phyloP scores from a whole-genome alignment of 2,113 vertebrate genomes.

The Paradoxurus hermaphroditus region DNA sequence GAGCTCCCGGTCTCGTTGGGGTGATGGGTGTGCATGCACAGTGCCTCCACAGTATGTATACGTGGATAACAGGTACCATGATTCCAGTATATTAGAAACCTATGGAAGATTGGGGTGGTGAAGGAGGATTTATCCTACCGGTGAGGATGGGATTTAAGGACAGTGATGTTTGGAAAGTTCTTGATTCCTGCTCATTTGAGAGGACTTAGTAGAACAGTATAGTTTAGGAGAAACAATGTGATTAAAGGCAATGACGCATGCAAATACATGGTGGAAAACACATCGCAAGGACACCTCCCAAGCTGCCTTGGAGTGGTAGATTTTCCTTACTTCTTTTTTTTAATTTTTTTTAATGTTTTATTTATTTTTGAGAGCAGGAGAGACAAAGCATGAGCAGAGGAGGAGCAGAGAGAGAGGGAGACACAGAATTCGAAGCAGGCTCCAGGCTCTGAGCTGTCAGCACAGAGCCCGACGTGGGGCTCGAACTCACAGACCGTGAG shows the following conservation, averaged over 20 bases:
- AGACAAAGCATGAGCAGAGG: no score
- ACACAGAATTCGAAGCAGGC: no score
- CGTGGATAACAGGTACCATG: no score
- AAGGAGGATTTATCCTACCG: background rate
- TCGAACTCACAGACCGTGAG: no score
- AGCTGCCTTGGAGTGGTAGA: background rate
- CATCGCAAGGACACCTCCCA: background rate
- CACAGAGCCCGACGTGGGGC: no score
- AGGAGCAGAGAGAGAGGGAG: no score
- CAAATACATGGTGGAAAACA: background rate
- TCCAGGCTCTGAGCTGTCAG: no score
- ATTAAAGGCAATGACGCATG: background rate
- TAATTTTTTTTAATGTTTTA: no score
- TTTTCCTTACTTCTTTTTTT: background rate
- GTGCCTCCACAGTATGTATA: background rate
- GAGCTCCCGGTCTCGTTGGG: background rate
- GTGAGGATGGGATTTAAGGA: background rate
- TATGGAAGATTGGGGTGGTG: background rate
- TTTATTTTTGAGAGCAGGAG: no score
- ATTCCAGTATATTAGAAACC: background rate
- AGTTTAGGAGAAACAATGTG: background rate
- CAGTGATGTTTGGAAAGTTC: background rate
- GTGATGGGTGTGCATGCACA: no score
- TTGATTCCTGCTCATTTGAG: background rate
- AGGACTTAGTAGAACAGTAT: background rate